Conservation (phyloP, 2,888 invertebrate species). For the Drosophila barbarae region DNA sequence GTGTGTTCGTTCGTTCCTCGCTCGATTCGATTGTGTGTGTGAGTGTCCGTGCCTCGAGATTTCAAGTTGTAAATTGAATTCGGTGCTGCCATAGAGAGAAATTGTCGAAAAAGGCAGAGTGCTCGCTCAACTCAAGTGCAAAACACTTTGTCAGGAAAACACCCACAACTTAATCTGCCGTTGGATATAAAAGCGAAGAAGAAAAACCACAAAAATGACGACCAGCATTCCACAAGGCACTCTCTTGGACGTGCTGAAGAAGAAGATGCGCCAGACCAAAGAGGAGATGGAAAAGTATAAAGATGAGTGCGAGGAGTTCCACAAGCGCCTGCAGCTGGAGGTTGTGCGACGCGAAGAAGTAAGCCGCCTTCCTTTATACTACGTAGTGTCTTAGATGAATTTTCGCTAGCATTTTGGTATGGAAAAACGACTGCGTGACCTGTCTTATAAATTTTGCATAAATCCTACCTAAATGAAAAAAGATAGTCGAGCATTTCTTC, state of each 20-base stretch:
- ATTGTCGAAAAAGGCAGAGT: slow-evolving; percentile 57
- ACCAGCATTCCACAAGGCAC: slow-evolving; percentile 95
- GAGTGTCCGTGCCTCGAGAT: slow-evolving; percentile 57
- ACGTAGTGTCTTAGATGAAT: slow-evolving; percentile 13
- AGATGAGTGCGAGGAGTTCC: slow-evolving; percentile 97
- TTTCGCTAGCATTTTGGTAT: slow-evolving; percentile 63
- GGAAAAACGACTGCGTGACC: slow-evolving; percentile 33
- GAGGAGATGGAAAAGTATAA: slow-evolving; percentile 99
- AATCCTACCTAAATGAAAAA: slow-evolving; percentile 39
- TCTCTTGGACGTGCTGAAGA: slow-evolving; percentile 97
- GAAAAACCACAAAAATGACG: slow-evolving; percentile 83
- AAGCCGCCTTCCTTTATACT: slow-evolving; percentile 81
- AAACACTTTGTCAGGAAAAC: slow-evolving; percentile 55
- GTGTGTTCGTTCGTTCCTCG: slow-evolving; percentile 34
- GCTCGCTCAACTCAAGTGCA: slow-evolving; percentile 51
- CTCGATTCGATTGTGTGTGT: slow-evolving; percentile 16
- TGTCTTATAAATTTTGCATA: slow-evolving; percentile 49
- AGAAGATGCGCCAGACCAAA: slow-evolving; percentile 99
- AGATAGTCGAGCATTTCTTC: slow-evolving; percentile 56
- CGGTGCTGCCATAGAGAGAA: slow-evolving; percentile 61
- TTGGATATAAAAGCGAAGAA: slow-evolving; percentile 36
- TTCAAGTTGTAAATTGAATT: slow-evolving; percentile 57
- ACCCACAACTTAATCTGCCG: slow-evolving; percentile 49
- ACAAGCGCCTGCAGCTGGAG: slow-evolving; percentile 96
- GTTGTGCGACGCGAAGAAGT: slow-evolving; percentile 98